Conservation (phyloP, 2,113 vertebrate genomes). For the Orycteropus afer region DNA sequence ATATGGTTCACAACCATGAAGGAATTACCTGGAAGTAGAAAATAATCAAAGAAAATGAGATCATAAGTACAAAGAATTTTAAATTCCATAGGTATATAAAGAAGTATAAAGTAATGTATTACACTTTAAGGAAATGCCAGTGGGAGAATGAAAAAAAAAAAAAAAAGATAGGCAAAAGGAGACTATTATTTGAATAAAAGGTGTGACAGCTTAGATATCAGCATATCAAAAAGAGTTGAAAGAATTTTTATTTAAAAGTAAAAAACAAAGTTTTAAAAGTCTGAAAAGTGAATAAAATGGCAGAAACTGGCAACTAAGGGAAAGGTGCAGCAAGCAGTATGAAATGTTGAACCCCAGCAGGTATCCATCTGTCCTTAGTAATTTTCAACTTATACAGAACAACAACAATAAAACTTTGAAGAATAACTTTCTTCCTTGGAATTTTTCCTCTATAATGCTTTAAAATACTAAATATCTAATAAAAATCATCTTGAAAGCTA, state of each 20-base stretch:
- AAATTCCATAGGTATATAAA: conserved; percentile 19
- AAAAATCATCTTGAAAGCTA: neutral
- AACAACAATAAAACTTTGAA: conserved; percentile 1
- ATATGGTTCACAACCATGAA: conserved; percentile 7
- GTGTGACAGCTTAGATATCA: conserved; percentile 36
- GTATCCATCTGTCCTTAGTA: neutral
- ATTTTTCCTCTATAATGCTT: neutral
- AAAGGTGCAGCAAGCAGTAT: neutral
- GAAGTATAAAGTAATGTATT: conserved; percentile 16
- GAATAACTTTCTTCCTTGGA: neutral
- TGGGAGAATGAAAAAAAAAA: neutral
- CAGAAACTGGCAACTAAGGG: conserved; percentile 61
- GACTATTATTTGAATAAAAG: conserved; percentile 51
- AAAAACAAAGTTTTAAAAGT: conserved; percentile 51
- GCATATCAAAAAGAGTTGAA: conserved; percentile 59
- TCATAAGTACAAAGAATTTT: conserved; percentile 46
- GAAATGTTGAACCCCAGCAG: neutral
- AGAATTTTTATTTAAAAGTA: conserved; percentile 57
- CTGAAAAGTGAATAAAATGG: conserved; percentile 4
- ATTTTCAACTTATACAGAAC: neutral
- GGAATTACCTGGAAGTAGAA: conserved; percentile 3
- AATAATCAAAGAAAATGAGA: conserved; percentile 59
- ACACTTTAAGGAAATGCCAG: conserved; percentile 51
- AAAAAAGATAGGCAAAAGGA: neutral
- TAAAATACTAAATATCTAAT: neutral